Conservation (phyloP, 2,797 vertebrate species). For the Oryzias dopingdopingensis region DNA sequence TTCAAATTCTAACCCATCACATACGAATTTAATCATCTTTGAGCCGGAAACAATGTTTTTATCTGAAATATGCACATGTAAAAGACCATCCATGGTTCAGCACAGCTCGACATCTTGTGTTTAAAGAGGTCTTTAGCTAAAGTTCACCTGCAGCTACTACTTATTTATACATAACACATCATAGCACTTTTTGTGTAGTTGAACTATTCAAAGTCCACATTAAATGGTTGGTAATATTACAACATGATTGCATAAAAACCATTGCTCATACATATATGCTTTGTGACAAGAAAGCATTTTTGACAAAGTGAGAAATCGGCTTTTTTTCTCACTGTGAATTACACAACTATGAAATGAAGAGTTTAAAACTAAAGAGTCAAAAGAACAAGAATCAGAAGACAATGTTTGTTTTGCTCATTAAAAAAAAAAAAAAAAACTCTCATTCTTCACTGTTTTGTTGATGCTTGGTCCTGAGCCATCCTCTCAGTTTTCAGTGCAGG, state of each 20-base stretch:
- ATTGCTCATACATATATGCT: conserved; percentile 36
- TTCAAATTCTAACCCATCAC: too few relatives aligned
- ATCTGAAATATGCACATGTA: conserved; percentile 33
- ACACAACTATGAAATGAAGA: conserved; percentile 31
- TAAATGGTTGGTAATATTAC: conserved; percentile 42
- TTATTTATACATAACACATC: conserved; percentile 50
- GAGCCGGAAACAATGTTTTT: conserved; percentile 31
- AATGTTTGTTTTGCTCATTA: too few relatives aligned
- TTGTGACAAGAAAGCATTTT: conserved; percentile 29
- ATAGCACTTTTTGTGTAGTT: conserved; percentile 31
- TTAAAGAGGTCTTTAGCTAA: conserved; percentile 57
- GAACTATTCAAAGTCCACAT: conserved; percentile 44
- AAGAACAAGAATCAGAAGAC: too few relatives aligned
- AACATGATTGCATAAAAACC: conserved; percentile 61
- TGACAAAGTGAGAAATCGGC: conserved; percentile 22
- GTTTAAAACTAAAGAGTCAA: too few relatives aligned
- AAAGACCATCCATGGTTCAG: conserved; percentile 38
- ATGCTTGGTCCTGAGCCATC: too few relatives aligned
- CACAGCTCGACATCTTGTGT: conserved; percentile 55
- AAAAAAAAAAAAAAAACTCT: too few relatives aligned
- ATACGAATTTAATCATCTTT: conserved; percentile 12
- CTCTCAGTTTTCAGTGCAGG: too few relatives aligned
- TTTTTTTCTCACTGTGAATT: conserved; percentile 44
- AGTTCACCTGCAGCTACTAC: conserved; percentile 47
- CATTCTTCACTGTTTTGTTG: too few relatives aligned